Evolutionary conservation across 2,888 invertebrate genomes (phyloP).

Genomic region (Kryphioiulus occultus): DNA sequence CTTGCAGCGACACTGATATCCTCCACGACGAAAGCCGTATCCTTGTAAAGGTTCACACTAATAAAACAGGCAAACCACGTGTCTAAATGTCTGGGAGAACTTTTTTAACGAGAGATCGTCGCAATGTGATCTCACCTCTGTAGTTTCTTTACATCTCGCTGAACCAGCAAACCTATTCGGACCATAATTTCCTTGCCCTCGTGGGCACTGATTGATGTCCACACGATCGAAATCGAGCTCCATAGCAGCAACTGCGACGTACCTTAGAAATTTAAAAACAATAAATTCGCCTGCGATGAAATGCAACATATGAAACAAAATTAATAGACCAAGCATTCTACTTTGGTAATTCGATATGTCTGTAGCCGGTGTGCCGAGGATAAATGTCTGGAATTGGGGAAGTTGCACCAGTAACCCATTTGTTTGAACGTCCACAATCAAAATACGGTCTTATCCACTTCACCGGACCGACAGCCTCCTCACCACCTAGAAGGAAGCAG

Average conservation of each 20-base stretch:
- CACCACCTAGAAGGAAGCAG: constrained; percentile 69
- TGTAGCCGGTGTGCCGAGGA: constrained; percentile 89
- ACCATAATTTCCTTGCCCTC: constrained; percentile 83
- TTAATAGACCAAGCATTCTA: constrained; percentile 65
- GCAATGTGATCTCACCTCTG: constrained; percentile 70
- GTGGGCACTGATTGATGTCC: constrained; percentile 97
- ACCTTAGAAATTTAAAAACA: constrained; percentile 67
- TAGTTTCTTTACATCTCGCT: constrained; percentile 90
- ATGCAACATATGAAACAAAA: constrained; percentile 55
- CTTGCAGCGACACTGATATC: constrained; percentile 91
- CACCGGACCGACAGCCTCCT: constrained; percentile 90
- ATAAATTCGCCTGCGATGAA: constrained; percentile 49
- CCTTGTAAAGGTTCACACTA: constrained; percentile 96
- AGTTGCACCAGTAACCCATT: constrained; percentile 94
- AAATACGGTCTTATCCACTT: constrained; percentile 95
- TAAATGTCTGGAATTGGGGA: constrained; percentile 95
- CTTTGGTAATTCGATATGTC: constrained; percentile 93
- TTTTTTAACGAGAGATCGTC: neutral
- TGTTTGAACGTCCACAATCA: constrained; percentile 93
- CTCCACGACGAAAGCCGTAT: constrained; percentile 94
- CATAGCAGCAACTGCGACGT: constrained; percentile 88
- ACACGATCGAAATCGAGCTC: constrained; percentile 97
- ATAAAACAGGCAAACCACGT: constrained; percentile 6
- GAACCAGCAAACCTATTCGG: constrained; percentile 90
- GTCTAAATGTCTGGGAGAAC: neutral